These are phyloP conservation scores for Leptocoma aspasia DNA, from an alignment of 2,113 vertebrate species.

Conservation along the genomic window DNA sequence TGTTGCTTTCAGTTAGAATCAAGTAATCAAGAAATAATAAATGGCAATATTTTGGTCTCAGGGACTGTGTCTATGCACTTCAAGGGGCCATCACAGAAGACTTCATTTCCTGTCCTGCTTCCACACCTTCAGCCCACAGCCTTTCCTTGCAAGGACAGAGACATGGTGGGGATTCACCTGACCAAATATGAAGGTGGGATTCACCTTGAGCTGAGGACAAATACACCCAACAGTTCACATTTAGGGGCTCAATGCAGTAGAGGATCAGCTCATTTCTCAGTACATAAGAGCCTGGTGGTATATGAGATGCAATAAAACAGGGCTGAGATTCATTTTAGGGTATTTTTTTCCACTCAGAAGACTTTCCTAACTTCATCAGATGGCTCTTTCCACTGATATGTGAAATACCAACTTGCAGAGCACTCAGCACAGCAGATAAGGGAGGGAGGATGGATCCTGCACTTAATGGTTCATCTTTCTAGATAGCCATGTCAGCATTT, in stretches of 20 bases:
- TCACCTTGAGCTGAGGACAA: neutral
- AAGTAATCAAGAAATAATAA: neutral
- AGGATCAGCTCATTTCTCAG: neutral
- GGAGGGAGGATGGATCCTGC: neutral
- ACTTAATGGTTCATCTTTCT: neutral
- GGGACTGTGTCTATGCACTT: neutral
- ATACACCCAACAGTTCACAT: neutral
- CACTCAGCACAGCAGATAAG: neutral
- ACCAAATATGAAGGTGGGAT: neutral
- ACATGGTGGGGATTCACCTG: neutral
- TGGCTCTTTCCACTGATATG: neutral
- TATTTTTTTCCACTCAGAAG: neutral
- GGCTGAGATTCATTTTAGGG: neutral
- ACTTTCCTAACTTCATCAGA: neutral
- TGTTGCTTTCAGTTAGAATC: neutral
- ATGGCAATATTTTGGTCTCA: neutral
- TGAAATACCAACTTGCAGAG: neutral
- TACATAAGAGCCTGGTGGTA: neutral
- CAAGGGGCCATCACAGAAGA: neutral
- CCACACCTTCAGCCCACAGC: neutral
- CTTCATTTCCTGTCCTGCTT: neutral
- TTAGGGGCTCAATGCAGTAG: neutral
- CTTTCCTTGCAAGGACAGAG: neutral
- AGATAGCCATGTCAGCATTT: conserved; percentile 19
- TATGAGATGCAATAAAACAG: neutral